These are phyloP conservation scores for Aramus guarauna DNA, from an alignment of 2,113 vertebrate genomes.

Conservation along the genomic window DNA sequence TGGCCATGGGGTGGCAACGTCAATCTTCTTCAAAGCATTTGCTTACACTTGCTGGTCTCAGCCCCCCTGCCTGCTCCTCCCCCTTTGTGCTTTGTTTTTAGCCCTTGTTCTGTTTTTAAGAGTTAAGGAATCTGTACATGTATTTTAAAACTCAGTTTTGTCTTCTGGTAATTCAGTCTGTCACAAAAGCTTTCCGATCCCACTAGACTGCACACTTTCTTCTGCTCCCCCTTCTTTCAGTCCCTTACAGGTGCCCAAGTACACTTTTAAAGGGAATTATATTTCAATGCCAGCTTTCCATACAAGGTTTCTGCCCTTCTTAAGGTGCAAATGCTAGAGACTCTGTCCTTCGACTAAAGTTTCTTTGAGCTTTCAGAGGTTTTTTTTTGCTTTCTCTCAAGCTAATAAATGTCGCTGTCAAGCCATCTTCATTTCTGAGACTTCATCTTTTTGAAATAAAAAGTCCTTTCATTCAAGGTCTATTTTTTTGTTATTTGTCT, in stretches of 20 bases:
- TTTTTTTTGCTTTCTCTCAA: neutral
- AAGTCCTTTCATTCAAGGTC: neutral
- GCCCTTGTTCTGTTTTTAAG: neutral
- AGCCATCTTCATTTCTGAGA: neutral
- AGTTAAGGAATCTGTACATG: neutral
- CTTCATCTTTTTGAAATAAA: neutral
- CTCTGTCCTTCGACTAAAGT: neutral
- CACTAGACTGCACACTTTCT: neutral
- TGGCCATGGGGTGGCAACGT: neutral
- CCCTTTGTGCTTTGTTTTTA: neutral
- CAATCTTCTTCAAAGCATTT: neutral
- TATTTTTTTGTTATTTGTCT: neutral
- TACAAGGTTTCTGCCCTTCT: neutral
- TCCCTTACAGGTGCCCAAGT: neutral
- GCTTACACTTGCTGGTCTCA: neutral
- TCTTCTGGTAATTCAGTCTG: neutral
- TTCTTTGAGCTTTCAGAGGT: neutral
- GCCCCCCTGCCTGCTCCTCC: neutral
- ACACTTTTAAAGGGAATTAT: neutral
- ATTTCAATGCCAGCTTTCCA: neutral
- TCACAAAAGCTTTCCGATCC: neutral
- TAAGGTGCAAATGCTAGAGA: neutral
- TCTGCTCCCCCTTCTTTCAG: neutral
- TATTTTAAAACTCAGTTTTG: neutral
- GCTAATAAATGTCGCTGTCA: neutral